phyloP scores from a whole-genome alignment of 1,140 invertebrate genomes.

The Agrilus planipennis region DNA sequence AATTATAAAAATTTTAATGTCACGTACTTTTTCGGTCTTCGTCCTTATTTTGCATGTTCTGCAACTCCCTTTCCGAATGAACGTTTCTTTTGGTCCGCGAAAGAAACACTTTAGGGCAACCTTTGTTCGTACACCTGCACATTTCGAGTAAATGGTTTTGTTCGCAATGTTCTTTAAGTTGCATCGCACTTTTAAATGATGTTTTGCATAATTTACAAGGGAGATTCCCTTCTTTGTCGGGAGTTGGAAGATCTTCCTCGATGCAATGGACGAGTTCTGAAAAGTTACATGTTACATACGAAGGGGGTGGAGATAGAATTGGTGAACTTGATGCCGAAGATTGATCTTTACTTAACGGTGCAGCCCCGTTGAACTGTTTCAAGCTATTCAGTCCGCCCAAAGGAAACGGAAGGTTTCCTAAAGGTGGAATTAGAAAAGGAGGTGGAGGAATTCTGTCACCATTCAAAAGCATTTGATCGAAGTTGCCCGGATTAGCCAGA shows the following conservation, averaged over 20 bases:
- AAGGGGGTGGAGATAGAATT: slow-evolving; percentile 21
- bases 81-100: slow-evolving; percentile 60
- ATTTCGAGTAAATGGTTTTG: slow-evolving; percentile 56
- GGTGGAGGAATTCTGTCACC: slow-evolving; percentile 36
- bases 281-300: slow-evolving; percentile 4
- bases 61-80: slow-evolving; percentile 47
- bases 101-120: slow-evolving; percentile 72
- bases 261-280: slow-evolving; percentile 32
- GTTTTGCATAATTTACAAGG: slow-evolving; percentile 54
- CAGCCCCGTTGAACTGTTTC: slow-evolving; percentile 28
- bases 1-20: slow-evolving; percentile 33
- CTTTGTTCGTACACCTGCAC: slow-evolving; percentile 66
- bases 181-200: slow-evolving; percentile 43
- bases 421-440: slow-evolving; percentile 38
- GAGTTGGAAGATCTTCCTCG: slow-evolving; percentile 43
- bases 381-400: slow-evolving; percentile 36
- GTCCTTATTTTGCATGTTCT: slow-evolving; percentile 27
- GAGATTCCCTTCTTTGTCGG: slow-evolving; percentile 48
- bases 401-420: slow-evolving; percentile 31
- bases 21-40: slow-evolving; percentile 16
- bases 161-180: slow-evolving; percentile 56
- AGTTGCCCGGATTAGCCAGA: slow-evolving; percentile 28
- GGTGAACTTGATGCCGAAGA: slow-evolving; percentile 34
- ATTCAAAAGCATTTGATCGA: slow-evolving; percentile 34
- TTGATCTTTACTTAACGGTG: slow-evolving; percentile 28